phyloP scores from a whole-genome alignment of 2,113 vertebrate species.

The Trachemys scripta region DNA sequence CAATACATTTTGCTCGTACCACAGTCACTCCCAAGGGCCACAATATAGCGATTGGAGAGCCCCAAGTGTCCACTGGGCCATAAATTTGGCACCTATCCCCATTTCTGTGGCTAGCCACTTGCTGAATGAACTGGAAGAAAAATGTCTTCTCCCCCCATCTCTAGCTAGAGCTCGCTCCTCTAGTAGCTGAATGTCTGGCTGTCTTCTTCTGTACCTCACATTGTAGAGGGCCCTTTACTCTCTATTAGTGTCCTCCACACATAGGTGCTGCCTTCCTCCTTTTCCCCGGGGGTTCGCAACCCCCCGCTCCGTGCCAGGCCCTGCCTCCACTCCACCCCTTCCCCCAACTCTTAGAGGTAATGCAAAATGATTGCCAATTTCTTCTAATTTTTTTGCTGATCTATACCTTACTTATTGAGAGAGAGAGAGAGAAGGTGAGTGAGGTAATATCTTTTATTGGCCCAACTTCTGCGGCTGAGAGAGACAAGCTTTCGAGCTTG shows the following conservation, averaged over 20 bases:
- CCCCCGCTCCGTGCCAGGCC: not conserved
- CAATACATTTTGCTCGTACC: too few species aligned
- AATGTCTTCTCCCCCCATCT: not conserved
- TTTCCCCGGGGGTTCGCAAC: not conserved
- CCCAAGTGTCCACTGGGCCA: too few species aligned
- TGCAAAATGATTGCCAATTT: constrained; percentile 50
- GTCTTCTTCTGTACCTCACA: not conserved
- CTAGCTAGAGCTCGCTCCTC: not conserved
- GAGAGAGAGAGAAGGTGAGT: too few species aligned
- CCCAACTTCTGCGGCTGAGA: too few species aligned
- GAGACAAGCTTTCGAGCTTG: too few species aligned
- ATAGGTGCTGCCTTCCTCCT: too few species aligned
- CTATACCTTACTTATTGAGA: not conserved
- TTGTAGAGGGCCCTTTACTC: not conserved
- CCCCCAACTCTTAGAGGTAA: not conserved
- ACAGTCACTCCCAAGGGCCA: too few species aligned
- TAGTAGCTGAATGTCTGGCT: not conserved
- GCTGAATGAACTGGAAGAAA: not conserved
- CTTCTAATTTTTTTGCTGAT: constrained; percentile 56
- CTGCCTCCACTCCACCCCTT: not conserved
- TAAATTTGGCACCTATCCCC: not conserved
- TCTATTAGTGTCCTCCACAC: not conserved
- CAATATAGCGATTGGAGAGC: too few species aligned
- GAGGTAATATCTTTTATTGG: too few species aligned
- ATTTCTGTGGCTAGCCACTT: not conserved